Evolutionary conservation across 1,140 invertebrate species (phyloP), one percentile per base, ranked within the genome.

Genomic region (Camponotus vicinus): DNA sequence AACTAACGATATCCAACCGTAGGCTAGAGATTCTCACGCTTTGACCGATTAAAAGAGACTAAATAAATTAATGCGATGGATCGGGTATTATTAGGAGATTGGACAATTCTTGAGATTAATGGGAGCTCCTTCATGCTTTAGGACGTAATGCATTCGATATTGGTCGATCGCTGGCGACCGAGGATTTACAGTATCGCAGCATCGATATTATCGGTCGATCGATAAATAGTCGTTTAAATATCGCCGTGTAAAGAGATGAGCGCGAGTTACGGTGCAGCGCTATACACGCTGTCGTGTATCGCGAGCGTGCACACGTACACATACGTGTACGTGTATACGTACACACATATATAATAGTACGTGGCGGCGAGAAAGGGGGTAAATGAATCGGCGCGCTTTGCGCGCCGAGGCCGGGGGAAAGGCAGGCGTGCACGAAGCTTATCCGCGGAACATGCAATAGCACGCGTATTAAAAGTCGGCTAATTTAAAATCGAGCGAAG

Each of bases 401-500:
- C 87, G 55, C 87, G 82, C 67, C 64, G 86, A 67, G 88, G 42
- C 42, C 79, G 59, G 63, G 69, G 91, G 75, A 87, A 84, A 86
- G 84, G 76, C 66, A 64, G 88, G 85, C 86, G 88, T 85, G 89
- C 91, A 92, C 92, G 91, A 90, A 93, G 87, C 92, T 88, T 92
- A 92, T 92, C 88, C 89, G 86, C 83, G 87, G 70, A 90, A 91
- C 92, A 90, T 91, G 92, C 91, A 92, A 92, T 90, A 90, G 88
- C 91, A 89, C 86, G 88, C 88, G 90, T 91, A 90, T 92, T 92
- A 92, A 92, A 92, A 92, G 84, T 92, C 86, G 90, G 92, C 89
- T 92, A 92, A 93, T 93, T 92, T 93, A 92, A 92, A 91, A 92
- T 92, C 92, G 91, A 93, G 92, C 92, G 91, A 92, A 90, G 91